These are phyloP conservation scores for Agrotis segetum DNA, from an alignment of 2,888 invertebrate genomes.

Conservation along the genomic window DNA sequence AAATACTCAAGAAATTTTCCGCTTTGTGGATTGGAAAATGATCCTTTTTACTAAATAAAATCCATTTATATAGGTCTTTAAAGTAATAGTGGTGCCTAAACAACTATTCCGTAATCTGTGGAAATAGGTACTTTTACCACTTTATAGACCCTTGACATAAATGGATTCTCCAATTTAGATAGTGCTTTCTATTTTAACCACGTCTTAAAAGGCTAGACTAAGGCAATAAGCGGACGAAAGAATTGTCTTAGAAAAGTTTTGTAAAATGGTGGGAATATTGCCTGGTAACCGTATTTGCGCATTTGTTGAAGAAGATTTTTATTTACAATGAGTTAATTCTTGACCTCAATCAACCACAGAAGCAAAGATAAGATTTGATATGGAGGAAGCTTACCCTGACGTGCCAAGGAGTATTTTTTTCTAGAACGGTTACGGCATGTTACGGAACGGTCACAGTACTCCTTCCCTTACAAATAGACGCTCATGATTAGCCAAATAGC, in stretches of 20 bases:
- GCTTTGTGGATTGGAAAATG: too few species aligned
- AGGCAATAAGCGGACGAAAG: constrained; percentile 48
- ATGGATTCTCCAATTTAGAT: constrained; percentile 46
- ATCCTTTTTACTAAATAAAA: not conserved
- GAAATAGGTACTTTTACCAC: constrained; percentile 18
- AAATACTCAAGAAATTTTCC: too few species aligned
- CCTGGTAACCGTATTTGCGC: constrained; percentile 8
- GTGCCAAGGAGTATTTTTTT: not conserved
- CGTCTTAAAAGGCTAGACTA: constrained; percentile 56
- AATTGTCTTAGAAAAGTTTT: constrained; percentile 34
- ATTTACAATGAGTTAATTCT: too few species aligned
- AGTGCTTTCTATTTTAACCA: constrained; percentile 53
- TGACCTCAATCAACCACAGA: too few species aligned
- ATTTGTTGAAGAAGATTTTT: not conserved
- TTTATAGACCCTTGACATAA: constrained; percentile 19
- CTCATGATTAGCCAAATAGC: constrained; percentile 38
- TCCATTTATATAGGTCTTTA: not conserved
- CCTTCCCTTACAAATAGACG: constrained; percentile 14
- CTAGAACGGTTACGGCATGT: not conserved
- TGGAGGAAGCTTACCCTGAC: not conserved
- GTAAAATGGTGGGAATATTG: constrained; percentile 5
- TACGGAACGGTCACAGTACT: not conserved
- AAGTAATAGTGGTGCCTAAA: constrained; percentile 2
- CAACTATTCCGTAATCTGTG: constrained; percentile 23
- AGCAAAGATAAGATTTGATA: too few species aligned